Conservation (phyloP, 2,888 invertebrate genomes). For the Tipula helvola region DNA sequence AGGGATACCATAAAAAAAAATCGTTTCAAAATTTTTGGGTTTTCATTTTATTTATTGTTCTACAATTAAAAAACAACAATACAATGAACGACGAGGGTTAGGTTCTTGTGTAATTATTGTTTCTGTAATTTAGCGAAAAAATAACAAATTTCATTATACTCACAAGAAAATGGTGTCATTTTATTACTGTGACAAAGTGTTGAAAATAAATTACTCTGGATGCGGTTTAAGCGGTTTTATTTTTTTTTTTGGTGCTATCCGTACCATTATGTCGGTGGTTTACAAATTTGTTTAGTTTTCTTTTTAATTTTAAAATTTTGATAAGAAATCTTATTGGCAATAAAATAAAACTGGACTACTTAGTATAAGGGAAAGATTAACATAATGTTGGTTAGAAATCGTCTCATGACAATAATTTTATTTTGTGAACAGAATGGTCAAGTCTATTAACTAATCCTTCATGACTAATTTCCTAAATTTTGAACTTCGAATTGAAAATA, state of each 20-base stretch:
- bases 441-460: too few species aligned
- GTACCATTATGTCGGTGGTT: background rate
- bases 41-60: background rate
- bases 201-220: background rate
- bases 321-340: background rate
- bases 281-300: background rate
- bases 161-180: background rate
- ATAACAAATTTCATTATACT: background rate
- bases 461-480: too few species aligned
- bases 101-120: background rate
- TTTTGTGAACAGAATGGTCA: too few species aligned
- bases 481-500: too few species aligned
- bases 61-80: background rate
- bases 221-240: background rate
- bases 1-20: background rate
- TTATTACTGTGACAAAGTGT: background rate
- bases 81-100: background rate
- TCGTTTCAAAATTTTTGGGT: background rate
- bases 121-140: background rate
- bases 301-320: background rate
- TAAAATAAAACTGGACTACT: background rate
- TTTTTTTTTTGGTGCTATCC: background rate
- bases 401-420: too few species aligned
- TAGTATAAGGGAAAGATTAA: background rate
- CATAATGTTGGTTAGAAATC: too few species aligned